These are phyloP conservation scores for Motacilla alba DNA, from an alignment of 2,113 vertebrate genomes.

Conservation along the genomic window DNA sequence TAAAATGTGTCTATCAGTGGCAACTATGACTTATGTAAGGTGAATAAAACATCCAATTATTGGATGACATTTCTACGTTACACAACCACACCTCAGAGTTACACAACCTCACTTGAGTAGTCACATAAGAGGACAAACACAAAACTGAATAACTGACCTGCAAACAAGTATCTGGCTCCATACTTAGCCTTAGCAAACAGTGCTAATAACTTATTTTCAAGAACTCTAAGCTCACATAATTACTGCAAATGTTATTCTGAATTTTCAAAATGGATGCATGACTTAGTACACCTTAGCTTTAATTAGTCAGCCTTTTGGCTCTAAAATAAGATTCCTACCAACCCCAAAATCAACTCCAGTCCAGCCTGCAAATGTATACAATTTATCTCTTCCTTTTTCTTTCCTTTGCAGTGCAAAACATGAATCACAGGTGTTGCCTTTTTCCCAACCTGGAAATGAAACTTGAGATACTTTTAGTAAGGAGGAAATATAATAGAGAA, in stretches of 20 bases:
- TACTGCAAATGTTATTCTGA: not conserved
- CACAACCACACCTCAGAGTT: not conserved
- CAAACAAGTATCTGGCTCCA: not conserved
- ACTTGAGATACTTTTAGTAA: not conserved
- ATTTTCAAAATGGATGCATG: not conserved
- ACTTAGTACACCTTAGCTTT: not conserved
- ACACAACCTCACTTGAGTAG: not conserved
- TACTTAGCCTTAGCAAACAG: not conserved
- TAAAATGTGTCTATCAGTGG: not conserved
- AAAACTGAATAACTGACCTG: not conserved
- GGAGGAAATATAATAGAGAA: not conserved
- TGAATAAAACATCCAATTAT: not conserved
- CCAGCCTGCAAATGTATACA: not conserved
- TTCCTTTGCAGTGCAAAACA: slow-evolving; percentile 4
- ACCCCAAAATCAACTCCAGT: not conserved
- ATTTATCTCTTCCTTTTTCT: not conserved
- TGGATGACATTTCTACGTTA: not conserved
- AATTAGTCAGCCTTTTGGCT: not conserved
- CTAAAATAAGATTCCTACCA: not conserved
- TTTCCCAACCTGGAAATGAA: not conserved
- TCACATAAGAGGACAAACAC: not conserved
- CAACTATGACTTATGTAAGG: not conserved
- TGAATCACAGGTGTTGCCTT: not conserved
- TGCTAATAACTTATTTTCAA: not conserved
- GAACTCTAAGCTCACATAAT: not conserved